phyloP scores from a whole-genome alignment of 53 echinoderm and acorn worm genomes.

The Holothuria leucospilota region DNA sequence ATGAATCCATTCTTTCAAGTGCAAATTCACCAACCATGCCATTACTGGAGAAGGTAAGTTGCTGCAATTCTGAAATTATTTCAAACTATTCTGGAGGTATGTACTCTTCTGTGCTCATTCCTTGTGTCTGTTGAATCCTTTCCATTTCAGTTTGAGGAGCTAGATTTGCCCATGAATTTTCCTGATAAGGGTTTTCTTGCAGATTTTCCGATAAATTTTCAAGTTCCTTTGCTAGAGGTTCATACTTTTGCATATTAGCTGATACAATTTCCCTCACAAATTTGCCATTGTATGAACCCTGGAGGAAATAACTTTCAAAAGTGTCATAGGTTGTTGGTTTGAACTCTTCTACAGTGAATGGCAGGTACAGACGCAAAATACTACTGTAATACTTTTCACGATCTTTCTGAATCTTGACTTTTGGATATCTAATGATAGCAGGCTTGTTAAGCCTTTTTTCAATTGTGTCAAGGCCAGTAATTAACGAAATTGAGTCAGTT shows the following conservation, averaged over 20 bases:
- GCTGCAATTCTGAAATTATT: slow-evolving; percentile 1
- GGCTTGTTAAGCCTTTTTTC: not conserved
- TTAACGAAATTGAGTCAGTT: not conserved
- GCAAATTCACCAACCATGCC: too few species aligned
- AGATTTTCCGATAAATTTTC: slow-evolving; percentile 6
- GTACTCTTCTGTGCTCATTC: not conserved
- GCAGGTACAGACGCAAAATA: slow-evolving; percentile 15
- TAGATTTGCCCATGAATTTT: slow-evolving; percentile 59
- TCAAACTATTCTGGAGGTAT: slow-evolving; percentile 7
- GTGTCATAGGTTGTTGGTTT: not conserved
- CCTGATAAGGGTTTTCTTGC: not conserved
- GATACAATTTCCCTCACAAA: not conserved
- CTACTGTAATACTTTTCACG: not conserved
- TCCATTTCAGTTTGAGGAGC: slow-evolving; percentile 49
- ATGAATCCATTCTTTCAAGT: too few species aligned
- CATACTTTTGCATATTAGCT: slow-evolving; percentile 20
- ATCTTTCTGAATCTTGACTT: not conserved
- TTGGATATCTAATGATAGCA: slow-evolving; percentile 4
- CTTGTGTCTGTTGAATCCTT: not conserved
- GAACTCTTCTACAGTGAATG: not conserved
- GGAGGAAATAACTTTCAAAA: slow-evolving; percentile 5
- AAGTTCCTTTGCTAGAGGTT: not conserved
- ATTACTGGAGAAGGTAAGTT: slow-evolving; percentile 40
- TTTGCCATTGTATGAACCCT: not conserved
- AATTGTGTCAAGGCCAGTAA: not conserved